Conservation (phyloP, 1,140 invertebrate genomes). For the Drosophila pandora region DNA sequence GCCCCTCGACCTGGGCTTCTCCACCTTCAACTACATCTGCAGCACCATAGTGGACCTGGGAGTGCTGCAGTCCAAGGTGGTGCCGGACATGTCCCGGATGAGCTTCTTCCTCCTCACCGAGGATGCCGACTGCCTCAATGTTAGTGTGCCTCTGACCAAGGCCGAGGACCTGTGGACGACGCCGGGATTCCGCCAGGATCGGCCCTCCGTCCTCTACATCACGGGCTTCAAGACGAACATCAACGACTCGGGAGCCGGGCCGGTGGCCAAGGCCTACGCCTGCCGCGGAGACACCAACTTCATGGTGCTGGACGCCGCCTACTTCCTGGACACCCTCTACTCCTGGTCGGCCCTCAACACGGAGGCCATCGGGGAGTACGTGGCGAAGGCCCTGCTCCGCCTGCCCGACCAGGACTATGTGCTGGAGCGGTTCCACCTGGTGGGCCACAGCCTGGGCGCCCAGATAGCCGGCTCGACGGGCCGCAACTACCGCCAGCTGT, state of each 20-base stretch:
- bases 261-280: slow-evolving; percentile 46
- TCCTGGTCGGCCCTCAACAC: slow-evolving; percentile 72
- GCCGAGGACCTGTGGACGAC: slow-evolving; percentile 21
- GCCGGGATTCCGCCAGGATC: slow-evolving; percentile 18
- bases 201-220: slow-evolving; percentile 42
- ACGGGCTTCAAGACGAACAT: slow-evolving; percentile 46
- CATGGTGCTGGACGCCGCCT: slow-evolving; percentile 54
- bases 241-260: slow-evolving; percentile 25
- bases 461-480: slow-evolving; percentile 85
- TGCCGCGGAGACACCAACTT: slow-evolving; percentile 57
- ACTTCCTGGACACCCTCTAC: slow-evolving; percentile 70
- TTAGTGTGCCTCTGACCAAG: slow-evolving; percentile 21
- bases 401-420: slow-evolving; percentile 44
- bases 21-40: slow-evolving; percentile 28
- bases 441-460: slow-evolving; percentile 83
- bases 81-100: slow-evolving; percentile 36
- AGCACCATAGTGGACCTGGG: slow-evolving; percentile 30
- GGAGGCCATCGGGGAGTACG: slow-evolving; percentile 50
- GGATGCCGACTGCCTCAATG: slow-evolving; percentile 29
- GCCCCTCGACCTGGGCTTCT: slow-evolving; percentile 37
- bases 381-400: slow-evolving; percentile 55
- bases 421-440: slow-evolving; percentile 56
- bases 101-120: slow-evolving; percentile 25
- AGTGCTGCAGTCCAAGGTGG: slow-evolving; percentile 12
- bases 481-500: slow-evolving; percentile 66